Evolutionary conservation across 2,797 vertebrate genomes (phyloP), one percentile per base, ranked within the genome.

Genomic region (Serranus cabrilla): DNA sequence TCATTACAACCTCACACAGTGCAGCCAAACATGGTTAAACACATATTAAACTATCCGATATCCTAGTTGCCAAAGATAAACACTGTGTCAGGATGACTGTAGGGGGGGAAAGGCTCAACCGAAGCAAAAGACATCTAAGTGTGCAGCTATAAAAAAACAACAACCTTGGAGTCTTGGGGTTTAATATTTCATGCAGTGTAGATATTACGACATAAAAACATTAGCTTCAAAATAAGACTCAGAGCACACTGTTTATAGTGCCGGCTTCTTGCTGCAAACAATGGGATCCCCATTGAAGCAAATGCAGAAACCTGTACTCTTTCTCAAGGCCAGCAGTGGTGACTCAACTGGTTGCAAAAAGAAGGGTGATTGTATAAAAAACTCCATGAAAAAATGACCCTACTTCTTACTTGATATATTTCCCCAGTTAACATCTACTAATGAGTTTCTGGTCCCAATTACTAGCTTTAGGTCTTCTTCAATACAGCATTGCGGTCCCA

Each of bases 1-100:
- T 61, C 37, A 73, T 68, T 39, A 63, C 9, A 49, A 47, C 67
- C 20, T 61, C 34, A 27, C 21, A 23, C 10, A 43, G 8, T 14
- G 3, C 47, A 59, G 75, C 39, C 34, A 59, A 64, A 66, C 18
- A 14, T 21, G 47, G 13, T 42, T 47, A 8, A 50, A 13, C 43
- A 6, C 7, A 55, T 18, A 61, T 21, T 11, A 23, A 10, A 25
- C 31, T 25, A 23, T 40, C 20, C 12, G 17, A 34, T 45, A 34
- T 37, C 14, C 9, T 45, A 14, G 21, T 45, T 40, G 31, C 27
- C 34, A 64, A 56, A 56, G 17, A 59, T 40, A 52, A 7, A 8
- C 6, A 27, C 10, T 2, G 18, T 46, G 49, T 56, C 63, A 37
- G 45, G 46, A 51, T 54, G 1, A 42, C 20, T 54, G 49, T 14